Base-by-base conservation (phyloP, 92 coral and sea anemone species). In the Epizoanthus fatuus region DNA sequence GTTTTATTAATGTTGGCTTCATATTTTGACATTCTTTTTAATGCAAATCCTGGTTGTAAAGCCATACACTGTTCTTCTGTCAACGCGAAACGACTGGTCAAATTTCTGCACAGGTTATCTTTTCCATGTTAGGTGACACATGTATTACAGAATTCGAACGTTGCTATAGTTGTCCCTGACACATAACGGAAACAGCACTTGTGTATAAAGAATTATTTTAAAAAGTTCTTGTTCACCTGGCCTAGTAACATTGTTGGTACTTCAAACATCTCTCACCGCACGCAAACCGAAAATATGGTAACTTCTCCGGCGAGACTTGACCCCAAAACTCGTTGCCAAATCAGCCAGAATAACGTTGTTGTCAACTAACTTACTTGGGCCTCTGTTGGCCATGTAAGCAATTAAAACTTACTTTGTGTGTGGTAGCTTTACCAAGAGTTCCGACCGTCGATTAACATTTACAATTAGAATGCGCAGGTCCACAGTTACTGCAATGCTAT, bases 361-460 rank as follows among this genome's bases (percentile, higher is more conserved):
- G 4, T 22, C 25, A 65, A 66, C 42, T 66, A 8, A 56, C 53
- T 75, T 75, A 75, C 13, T 74, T 51, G 9, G 39, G 29, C 40
- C 7, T 57, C 67, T 49, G 5, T 54, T 32, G 63, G 79, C 51
- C 79, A 4, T 52, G 25, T 15, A 75, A 35, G 63, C 64, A 20
- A 75, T 75, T 55, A 75, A 42, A 45, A 47, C 75, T 70, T 17
- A 60, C 70, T 60, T 59, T 60, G 69, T 77, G 69, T 59, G 69
- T 16, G 82, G 54, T 42, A 40, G 20, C 3, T 39, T 40, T 39
- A 35, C 39, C 45, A 45, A 25, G 58, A 29, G 44, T 74, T 74
- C 25, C 62, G 79, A 69, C 75, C 37, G 7, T 45, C 38, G 5
- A 60, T 55, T 39, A 56, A 55, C 62, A 14, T 56, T 55, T 32